Conservation (phyloP, 1,140 invertebrate species). For the Anastrepha obliqua region DNA sequence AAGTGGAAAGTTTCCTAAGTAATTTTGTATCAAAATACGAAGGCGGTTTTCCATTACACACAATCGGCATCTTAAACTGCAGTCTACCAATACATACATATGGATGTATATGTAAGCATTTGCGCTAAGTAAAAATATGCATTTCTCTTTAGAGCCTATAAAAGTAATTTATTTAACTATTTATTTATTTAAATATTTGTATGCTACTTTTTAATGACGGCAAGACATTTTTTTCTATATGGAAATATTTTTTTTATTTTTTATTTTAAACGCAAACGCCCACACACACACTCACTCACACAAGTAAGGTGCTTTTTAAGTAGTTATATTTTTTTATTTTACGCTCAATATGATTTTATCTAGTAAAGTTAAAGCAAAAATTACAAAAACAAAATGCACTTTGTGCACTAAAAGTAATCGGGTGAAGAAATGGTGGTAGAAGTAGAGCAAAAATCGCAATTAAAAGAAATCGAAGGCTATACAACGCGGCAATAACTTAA, state of each 20-base stretch:
- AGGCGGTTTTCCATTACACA: background rate
- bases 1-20: constrained; percentile 36
- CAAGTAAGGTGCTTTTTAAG: constrained; percentile 40
- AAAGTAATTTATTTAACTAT: background rate
- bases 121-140: background rate
- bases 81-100: background rate
- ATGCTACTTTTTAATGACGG: no score
- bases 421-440: background rate
- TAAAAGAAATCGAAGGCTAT: background rate
- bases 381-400: background rate
- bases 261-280: no score
- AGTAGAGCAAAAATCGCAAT: background rate
- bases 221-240: no score
- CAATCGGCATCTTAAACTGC: background rate
- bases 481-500: constrained; percentile 5
- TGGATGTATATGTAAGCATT: background rate
- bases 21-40: constrained; percentile 59
- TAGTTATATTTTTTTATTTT: constrained; percentile 37
- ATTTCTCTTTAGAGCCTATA: no score
- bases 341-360: background rate
- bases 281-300: background rate
- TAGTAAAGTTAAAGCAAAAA: background rate
- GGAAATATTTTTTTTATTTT: no score
- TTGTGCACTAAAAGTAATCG: background rate
- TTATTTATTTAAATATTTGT: constrained; percentile 20